These are phyloP conservation scores for Sisyra nigra DNA, from an alignment of 2,888 invertebrate species.

Conservation along the genomic window DNA sequence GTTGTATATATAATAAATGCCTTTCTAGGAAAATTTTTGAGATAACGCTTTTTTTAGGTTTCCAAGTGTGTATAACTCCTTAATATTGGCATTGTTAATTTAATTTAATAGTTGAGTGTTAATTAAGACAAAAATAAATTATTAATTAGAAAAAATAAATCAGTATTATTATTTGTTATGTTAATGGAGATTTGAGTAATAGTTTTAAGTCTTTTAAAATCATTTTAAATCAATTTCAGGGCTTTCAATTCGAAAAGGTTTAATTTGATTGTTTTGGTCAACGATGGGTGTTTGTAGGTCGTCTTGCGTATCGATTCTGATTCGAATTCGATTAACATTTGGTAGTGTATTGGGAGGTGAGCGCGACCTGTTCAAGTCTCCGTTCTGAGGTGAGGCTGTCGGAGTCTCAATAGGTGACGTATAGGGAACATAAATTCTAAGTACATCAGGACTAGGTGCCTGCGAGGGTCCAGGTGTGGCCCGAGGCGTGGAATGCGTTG, in stretches of 20 bases:
- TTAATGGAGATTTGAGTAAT: not conserved
- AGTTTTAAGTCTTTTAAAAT: not conserved
- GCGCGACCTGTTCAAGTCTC: constrained; percentile 25
- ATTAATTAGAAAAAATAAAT: constrained; percentile 1
- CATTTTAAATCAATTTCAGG: constrained; percentile 24
- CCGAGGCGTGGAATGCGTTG: constrained; percentile 44
- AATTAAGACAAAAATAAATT: not conserved
- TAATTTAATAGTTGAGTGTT: not conserved
- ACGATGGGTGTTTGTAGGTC: constrained; percentile 48
- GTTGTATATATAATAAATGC: no score
- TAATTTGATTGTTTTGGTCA: constrained; percentile 35
- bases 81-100: not conserved
- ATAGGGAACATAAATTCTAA: constrained; percentile 67
- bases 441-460: constrained; percentile 52
- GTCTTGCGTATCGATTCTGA: constrained; percentile 49
- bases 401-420: constrained; percentile 38
- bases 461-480: constrained; percentile 46
- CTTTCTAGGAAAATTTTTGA: no score
- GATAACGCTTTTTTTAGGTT: no score
- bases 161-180: not conserved
- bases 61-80: no score
- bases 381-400: constrained; percentile 34
- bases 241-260: constrained; percentile 24
- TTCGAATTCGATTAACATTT: constrained; percentile 48
- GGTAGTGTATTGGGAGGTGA: constrained; percentile 35